A percentile compares a stretch with the other conserved stretches of the same genome.
phyloP scores from a whole-genome alignment of 2,888 invertebrate species.

The Poecilus cupreus region DNA sequence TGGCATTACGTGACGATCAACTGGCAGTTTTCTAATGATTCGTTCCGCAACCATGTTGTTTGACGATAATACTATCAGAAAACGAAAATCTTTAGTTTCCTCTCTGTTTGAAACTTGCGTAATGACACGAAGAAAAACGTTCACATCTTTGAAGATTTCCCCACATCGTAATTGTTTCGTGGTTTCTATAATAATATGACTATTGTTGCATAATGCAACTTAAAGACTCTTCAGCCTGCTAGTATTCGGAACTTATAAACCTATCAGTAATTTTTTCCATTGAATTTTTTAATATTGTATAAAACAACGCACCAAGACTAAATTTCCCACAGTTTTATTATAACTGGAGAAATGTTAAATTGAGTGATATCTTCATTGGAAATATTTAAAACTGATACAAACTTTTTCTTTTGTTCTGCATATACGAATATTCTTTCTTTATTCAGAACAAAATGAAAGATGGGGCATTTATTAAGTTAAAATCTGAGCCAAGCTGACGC shows the following conservation, averaged over 20 bases:
- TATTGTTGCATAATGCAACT: too few relatives aligned
- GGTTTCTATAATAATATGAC: not conserved
- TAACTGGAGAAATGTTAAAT: too few relatives aligned
- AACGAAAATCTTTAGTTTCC: not conserved
- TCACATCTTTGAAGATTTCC: not conserved
- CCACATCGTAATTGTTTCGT: not conserved
- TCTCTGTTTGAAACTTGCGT: not conserved
- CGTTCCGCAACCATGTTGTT: not conserved
- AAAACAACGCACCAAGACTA: too few relatives aligned
- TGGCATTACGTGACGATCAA: conserved; percentile 65
- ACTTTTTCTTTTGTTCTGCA: not conserved
- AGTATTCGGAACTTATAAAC: too few relatives aligned
- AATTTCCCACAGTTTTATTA: too few relatives aligned
- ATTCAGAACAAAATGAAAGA: not conserved
- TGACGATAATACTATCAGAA: not conserved
- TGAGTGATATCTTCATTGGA: too few relatives aligned
- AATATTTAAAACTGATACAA: not conserved
- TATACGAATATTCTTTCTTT: not conserved
- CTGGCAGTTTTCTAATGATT: conserved; percentile 61
- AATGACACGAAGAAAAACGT: not conserved
- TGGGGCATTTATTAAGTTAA: conserved; percentile 63
- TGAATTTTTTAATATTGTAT: too few relatives aligned
- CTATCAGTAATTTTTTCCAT: too few relatives aligned
- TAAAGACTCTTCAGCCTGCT: too few relatives aligned
- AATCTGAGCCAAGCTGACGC: conserved; percentile 65